Evolutionary conservation across 2,113 vertebrate species (phyloP).

Genomic region (Hyla sarda): DNA sequence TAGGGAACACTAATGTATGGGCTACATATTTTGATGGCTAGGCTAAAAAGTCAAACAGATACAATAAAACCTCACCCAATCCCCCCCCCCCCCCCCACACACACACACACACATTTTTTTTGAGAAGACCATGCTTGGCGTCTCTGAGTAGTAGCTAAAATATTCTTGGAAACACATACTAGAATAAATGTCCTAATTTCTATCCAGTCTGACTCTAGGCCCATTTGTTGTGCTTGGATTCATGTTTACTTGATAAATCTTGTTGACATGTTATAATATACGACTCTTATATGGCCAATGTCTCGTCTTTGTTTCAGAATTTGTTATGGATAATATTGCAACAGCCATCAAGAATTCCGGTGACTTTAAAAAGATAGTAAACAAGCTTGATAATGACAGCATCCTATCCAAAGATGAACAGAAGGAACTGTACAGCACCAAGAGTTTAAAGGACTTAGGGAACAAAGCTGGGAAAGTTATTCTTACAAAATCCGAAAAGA

Average conservation of each 20-base stretch:
- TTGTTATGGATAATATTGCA: not conserved
- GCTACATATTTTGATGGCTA: too few species aligned
- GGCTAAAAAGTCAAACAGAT: too few species aligned
- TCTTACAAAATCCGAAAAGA: not conserved
- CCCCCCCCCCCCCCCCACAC: too few species aligned
- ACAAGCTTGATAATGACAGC: not conserved
- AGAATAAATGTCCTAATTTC: not conserved
- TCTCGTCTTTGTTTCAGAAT: not conserved
- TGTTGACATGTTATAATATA: not conserved
- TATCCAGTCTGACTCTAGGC: not conserved
- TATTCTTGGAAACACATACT: too few species aligned
- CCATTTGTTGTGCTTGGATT: not conserved
- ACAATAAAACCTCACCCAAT: too few species aligned
- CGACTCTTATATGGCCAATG: not conserved
- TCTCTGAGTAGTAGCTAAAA: too few species aligned
- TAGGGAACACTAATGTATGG: too few species aligned
- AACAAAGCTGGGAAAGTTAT: not conserved
- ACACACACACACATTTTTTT: too few species aligned
- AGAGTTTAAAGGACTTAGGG: conserved; percentile 14
- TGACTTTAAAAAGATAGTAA: conserved; percentile 13
- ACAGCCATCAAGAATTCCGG: not conserved
- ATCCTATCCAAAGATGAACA: not conserved
- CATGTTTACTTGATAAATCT: not conserved
- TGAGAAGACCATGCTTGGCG: too few species aligned
- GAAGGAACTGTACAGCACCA: not conserved